Conservation (phyloP, 2,113 vertebrate genomes). For the Siniperca chuatsi region DNA sequence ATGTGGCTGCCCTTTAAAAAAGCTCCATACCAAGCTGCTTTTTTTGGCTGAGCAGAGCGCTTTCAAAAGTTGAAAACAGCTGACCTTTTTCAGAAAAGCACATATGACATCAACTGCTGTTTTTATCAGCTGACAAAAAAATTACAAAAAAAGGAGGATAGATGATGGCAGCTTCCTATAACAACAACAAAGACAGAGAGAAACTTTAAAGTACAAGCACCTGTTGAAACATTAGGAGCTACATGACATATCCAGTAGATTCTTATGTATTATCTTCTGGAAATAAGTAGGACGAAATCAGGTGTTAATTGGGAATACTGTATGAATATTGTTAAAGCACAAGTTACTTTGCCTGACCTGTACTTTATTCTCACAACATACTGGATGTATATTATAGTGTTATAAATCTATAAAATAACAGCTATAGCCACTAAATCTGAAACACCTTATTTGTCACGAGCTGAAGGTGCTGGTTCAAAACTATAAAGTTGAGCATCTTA, state of each 20-base stretch:
- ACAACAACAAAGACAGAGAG: neutral
- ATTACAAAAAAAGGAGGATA: neutral
- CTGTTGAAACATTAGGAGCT: slow-evolving; percentile 1
- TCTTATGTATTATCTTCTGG: neutral
- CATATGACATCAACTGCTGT: slow-evolving; percentile 41
- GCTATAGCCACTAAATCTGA: no score
- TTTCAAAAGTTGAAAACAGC: slow-evolving; percentile 44
- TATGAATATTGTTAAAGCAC: neutral
- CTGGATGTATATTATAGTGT: neutral
- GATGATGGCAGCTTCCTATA: neutral
- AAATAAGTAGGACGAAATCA: neutral
- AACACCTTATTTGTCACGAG: no score
- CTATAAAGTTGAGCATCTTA: no score
- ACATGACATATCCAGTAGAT: neutral
- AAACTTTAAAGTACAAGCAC: neutral
- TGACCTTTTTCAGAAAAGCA: slow-evolving; percentile 62
- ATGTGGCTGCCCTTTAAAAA: slow-evolving; percentile 63
- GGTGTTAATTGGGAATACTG: no score
- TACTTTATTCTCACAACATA: neutral
- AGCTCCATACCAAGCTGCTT: slow-evolving; percentile 32
- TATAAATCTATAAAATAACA: neutral
- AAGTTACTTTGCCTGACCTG: neutral
- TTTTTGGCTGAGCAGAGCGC: slow-evolving; percentile 54
- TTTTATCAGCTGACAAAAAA: slow-evolving; percentile 51
- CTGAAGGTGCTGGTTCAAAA: no score